Percentiles rank a stretch among this genome's conserved stretches.
These are phyloP conservation scores for Hemitrygon akajei DNA, from an alignment of 2,797 vertebrate species.

Conservation along the genomic window DNA sequence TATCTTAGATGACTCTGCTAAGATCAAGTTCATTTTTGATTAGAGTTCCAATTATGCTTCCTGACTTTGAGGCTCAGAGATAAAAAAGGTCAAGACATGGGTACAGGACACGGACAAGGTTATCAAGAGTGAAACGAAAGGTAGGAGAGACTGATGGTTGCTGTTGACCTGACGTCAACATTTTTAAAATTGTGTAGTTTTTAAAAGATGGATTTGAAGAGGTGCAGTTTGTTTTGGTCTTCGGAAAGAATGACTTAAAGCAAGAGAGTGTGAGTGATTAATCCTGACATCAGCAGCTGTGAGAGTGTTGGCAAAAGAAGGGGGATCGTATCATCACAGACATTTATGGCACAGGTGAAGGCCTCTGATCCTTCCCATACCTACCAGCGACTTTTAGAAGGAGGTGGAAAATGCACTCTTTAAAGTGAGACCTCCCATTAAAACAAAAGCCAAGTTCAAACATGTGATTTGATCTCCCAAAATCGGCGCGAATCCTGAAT, in stretches of 20 bases:
- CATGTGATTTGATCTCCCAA: too few relatives aligned
- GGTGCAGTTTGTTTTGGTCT: neutral
- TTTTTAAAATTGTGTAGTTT: neutral
- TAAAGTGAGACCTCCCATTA: too few relatives aligned
- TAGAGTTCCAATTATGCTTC: neutral
- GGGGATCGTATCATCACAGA: neutral
- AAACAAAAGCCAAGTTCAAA: too few relatives aligned
- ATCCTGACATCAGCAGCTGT: neutral
- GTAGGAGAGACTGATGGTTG: neutral
- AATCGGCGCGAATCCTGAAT: too few relatives aligned
- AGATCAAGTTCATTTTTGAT: neutral
- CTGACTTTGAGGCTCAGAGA: neutral
- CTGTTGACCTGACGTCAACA: neutral
- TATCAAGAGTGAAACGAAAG: neutral
- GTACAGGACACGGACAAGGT: too few relatives aligned
- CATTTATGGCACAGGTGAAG: too few relatives aligned
- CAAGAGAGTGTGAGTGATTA: neutral
- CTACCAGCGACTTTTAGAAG: neutral
- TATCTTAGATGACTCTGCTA: neutral
- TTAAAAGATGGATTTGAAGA: neutral
- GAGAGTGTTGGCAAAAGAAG: neutral
- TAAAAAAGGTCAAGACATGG: neutral
- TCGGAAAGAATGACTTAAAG: neutral
- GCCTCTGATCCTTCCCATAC: too few relatives aligned
- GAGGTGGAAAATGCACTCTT: neutral